A percentile compares a stretch with the other conserved stretches of the same genome.
phyloP scores from a whole-genome alignment of 2,888 invertebrate species.

The Caenorhabditis plicata region DNA sequence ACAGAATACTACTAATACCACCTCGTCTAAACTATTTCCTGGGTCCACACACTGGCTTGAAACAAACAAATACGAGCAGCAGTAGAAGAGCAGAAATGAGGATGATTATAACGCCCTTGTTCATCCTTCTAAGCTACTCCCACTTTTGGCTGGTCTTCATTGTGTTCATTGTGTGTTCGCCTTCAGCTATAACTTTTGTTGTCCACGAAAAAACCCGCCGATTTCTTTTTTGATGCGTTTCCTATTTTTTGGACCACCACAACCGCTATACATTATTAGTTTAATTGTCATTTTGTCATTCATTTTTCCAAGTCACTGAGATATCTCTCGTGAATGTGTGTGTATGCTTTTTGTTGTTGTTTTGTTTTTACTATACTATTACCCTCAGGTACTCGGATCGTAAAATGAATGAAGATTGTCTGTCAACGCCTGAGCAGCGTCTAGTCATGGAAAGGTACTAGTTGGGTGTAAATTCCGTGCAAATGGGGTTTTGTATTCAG shows the following conservation, averaged over 20 bases:
- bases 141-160: neutral
- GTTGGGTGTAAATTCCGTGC: neutral
- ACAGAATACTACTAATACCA: no score
- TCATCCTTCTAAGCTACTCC: neutral
- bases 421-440: conserved; percentile 27
- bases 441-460: conserved; percentile 18
- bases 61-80: no score
- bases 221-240: no score
- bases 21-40: no score
- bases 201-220: no score
- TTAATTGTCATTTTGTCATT: neutral
- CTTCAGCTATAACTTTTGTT: no score
- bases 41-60: no score
- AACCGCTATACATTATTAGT: neutral
- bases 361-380: conserved; percentile 1
- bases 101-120: no score
- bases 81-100: no score
- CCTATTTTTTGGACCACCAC: no score
- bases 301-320: conserved; percentile 6
- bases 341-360: neutral
- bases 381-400: neutral
- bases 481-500: conserved; percentile 15
- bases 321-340: neutral
- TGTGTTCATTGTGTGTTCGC: neutral
- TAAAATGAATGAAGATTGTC: conserved; percentile 11